A percentile compares a stretch with the other conserved stretches of the same genome.
These are phyloP conservation scores for Agapostemon virescens DNA, from an alignment of 2,888 invertebrate genomes.

Conservation along the genomic window DNA sequence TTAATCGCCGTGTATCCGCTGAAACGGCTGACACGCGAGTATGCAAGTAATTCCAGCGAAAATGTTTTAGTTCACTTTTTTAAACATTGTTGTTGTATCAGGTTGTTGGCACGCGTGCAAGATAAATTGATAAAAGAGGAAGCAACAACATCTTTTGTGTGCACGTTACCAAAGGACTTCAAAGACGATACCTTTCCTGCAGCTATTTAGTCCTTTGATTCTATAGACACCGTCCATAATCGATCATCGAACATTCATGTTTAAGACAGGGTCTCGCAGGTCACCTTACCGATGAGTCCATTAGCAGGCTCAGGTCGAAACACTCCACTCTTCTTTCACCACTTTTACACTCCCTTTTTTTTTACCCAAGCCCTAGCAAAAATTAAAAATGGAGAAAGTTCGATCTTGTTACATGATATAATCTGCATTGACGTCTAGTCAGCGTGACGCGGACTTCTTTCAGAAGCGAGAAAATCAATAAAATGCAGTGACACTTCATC, in stretches of 20 bases:
- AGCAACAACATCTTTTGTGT: not conserved
- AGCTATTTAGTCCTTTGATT: not conserved
- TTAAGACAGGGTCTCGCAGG: not conserved
- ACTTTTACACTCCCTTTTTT: not conserved
- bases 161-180: not conserved
- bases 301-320: not conserved
- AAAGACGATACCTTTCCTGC: not conserved
- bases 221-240: slow-evolving; percentile 7
- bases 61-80: not conserved
- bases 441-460: not conserved
- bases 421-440: not conserved
- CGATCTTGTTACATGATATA: not conserved
- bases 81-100: not conserved
- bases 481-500: not conserved
- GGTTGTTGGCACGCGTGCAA: not conserved
- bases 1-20: too few relatives aligned
- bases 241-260: slow-evolving; percentile 15
- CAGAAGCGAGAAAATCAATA: not conserved
- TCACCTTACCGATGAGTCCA: not conserved
- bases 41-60: not conserved
- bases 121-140: not conserved
- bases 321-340: not conserved
- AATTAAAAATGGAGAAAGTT: not conserved
- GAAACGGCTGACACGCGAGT: too few relatives aligned
- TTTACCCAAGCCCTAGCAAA: not conserved